Percentiles rank a stretch among this genome's conserved stretches.
phyloP scores from a whole-genome alignment of 2,888 invertebrate species.

The Mactromeris polynyma region DNA sequence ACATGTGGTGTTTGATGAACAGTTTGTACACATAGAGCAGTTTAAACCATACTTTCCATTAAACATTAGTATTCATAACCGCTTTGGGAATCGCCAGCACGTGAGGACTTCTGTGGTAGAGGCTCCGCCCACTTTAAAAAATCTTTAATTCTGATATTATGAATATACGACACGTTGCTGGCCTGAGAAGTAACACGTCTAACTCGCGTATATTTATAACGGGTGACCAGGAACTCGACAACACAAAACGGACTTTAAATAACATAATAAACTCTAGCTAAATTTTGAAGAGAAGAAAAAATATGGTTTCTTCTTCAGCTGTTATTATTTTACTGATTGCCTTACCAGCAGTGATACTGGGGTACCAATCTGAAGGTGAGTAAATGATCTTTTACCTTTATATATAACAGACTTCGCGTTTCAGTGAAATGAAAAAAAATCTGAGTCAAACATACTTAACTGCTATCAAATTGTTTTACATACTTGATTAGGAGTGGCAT shows the following conservation, averaged over 20 bases:
- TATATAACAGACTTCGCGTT: no score
- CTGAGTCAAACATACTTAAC: no score
- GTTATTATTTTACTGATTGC: not conserved
- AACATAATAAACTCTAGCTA: not conserved
- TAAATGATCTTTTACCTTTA: not conserved
- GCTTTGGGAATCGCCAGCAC: not conserved
- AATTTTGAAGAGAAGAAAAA: not conserved
- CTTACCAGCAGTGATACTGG: not conserved
- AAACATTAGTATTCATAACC: not conserved
- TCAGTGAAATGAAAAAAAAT: no score
- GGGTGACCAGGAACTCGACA: not conserved
- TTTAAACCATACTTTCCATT: not conserved
- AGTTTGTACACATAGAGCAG: not conserved
- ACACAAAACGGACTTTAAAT: not conserved
- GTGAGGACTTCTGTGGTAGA: not conserved
- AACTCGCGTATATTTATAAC: not conserved
- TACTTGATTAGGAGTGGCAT: no score
- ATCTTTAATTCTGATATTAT: not conserved
- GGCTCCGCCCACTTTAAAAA: not conserved
- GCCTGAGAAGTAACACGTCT: not conserved
- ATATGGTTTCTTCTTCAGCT: not conserved
- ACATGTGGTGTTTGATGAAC: not conserved
- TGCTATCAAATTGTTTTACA: no score
- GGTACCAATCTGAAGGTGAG: not conserved
- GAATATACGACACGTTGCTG: not conserved